Conservation (phyloP, 2,113 vertebrate species). For the Hydrochoerus hydrochaeris region DNA sequence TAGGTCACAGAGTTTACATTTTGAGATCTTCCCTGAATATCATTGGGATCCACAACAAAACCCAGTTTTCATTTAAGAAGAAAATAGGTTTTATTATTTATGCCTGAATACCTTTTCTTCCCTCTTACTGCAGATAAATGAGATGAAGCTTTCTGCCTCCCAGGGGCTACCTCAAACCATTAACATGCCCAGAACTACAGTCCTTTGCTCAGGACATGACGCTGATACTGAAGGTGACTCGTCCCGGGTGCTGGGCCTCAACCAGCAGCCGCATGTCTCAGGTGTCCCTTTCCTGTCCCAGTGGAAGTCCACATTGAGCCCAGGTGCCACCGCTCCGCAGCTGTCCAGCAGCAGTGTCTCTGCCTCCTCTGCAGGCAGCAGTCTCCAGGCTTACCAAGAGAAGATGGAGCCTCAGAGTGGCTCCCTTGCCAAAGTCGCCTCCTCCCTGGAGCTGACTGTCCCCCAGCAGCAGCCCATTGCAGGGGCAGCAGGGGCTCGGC, state of each 20-base stretch:
- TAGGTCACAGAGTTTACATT: neutral
- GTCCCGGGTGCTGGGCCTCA: accelerated
- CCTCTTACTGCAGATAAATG: conserved; percentile 56
- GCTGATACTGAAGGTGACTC: conserved; percentile 51
- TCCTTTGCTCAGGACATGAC: conserved; percentile 60
- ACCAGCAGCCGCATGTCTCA: neutral
- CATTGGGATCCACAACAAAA: neutral
- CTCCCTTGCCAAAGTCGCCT: neutral
- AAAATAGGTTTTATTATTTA: neutral
- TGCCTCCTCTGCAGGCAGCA: conserved; percentile 64
- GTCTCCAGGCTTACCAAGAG: conserved; percentile 54
- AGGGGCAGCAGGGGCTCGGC: neutral
- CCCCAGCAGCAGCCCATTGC: neutral
- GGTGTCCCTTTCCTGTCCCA: conserved; percentile 33
- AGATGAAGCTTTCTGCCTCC: conserved; percentile 23
- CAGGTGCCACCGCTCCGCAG: neutral
- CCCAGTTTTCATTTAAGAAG: neutral
- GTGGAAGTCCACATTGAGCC: conserved; percentile 37
- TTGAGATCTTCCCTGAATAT: neutral
- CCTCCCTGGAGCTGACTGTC: neutral
- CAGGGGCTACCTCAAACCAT: neutral
- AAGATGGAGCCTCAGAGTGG: neutral
- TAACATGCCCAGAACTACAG: neutral
- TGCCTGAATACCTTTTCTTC: accelerated
- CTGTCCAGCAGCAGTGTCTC: conserved; percentile 73